Evolutionary conservation across 2,797 vertebrate genomes (phyloP).

Genomic region (Pitangus sulphuratus): DNA sequence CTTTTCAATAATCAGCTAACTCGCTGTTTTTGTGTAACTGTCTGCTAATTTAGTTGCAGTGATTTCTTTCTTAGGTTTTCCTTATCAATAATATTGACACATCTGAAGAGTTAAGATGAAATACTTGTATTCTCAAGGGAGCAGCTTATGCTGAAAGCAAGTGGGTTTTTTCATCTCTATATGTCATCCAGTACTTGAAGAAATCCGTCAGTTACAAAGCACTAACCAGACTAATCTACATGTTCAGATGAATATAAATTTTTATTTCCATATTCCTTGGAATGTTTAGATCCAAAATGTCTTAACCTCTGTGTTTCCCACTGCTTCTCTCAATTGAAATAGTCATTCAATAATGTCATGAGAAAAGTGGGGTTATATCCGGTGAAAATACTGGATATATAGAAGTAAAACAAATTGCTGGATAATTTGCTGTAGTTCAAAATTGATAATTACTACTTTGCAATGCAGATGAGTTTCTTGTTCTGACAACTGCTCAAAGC

Average conservation of each 20-base stretch:
- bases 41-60: not conserved
- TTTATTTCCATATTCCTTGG: not conserved
- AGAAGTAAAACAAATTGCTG: not conserved
- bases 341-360: rapidly evolving
- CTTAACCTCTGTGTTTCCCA: not conserved
- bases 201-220: not conserved
- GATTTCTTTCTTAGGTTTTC: not conserved
- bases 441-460: not conserved
- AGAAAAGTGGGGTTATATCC: not conserved
- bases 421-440: not conserved
- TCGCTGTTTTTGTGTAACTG: not conserved
- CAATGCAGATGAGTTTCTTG: not conserved
- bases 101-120: not conserved
- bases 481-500: not conserved
- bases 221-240: not conserved
- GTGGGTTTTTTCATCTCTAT: not conserved
- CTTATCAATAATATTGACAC: not conserved
- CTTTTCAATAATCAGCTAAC: not conserved
- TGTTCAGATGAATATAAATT: not conserved
- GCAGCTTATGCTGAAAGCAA: not conserved
- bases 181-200: not conserved
- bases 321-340: not conserved
- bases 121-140: not conserved
- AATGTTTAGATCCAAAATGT: not conserved
- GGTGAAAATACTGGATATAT: not conserved